Conservation (phyloP, 2,113 vertebrate genomes). For the Corynorhinus townsendii region DNA sequence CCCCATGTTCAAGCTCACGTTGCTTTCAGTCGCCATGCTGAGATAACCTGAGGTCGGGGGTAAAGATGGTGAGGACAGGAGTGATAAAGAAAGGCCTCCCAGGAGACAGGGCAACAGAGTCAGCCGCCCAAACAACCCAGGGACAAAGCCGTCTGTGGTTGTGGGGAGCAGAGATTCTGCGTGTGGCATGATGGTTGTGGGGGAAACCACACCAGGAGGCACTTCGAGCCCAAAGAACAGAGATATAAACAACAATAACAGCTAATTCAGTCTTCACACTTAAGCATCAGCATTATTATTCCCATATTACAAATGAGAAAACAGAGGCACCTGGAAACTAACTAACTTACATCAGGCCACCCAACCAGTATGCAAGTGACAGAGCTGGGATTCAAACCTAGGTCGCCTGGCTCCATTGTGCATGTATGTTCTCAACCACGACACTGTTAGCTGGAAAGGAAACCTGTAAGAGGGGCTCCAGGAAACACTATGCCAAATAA, state of each 20-base stretch:
- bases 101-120: neutral
- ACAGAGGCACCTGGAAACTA: neutral
- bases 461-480: too few relatives aligned
- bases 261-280: neutral
- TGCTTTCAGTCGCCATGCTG: accelerated
- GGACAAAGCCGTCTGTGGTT: accelerated
- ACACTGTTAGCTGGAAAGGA: accelerated
- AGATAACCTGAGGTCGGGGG: neutral
- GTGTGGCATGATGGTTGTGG: accelerated
- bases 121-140: neutral
- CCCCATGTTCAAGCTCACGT: accelerated
- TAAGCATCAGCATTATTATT: neutral
- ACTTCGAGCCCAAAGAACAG: neutral
- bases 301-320: neutral
- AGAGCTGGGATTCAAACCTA: neutral
- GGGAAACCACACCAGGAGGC: neutral
- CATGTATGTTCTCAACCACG: neutral
- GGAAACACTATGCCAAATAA: neutral
- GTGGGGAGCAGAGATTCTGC: too few relatives aligned
- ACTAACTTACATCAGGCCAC: too few relatives aligned
- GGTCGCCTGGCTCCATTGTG: neutral
- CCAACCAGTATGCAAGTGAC: neutral
- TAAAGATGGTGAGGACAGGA: neutral
- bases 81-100: neutral
- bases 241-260: too few relatives aligned